Conservation (phyloP, 1,140 invertebrate species). For the Physella acuta region DNA sequence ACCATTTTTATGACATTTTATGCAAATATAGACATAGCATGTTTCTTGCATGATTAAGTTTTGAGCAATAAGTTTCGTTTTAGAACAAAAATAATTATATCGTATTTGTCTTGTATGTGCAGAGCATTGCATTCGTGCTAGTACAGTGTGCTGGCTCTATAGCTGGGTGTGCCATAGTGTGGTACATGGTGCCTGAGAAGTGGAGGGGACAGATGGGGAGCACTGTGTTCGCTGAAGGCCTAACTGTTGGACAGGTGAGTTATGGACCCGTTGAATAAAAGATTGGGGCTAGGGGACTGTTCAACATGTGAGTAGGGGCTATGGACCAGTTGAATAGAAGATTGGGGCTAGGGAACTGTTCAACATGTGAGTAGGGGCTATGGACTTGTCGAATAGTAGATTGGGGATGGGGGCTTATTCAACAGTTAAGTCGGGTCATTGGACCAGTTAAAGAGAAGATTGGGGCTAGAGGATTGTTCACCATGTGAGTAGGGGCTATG, state of each 20-base stretch:
- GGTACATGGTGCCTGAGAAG: not conserved
- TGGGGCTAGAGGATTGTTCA: no score
- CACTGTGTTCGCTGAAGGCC: constrained; percentile 11
- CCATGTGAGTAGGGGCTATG: no score
- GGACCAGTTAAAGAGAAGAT: no score
- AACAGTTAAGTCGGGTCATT: no score
- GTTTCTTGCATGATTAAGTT: no score
- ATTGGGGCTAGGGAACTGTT: not conserved
- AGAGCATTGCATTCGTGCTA: not conserved
- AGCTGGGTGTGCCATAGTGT: constrained; percentile 1
- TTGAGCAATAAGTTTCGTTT: no score
- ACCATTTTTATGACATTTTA: no score
- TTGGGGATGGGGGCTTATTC: no score
- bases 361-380: not conserved
- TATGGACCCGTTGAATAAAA: not conserved
- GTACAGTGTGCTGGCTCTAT: constrained; percentile 17
- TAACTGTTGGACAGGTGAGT: constrained; percentile 8
- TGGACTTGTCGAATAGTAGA: not conserved
- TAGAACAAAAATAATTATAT: no score
- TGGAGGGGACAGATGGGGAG: constrained; percentile 10
- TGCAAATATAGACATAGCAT: no score
- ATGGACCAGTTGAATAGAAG: not conserved
- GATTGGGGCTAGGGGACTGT: not conserved
- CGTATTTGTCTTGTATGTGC: no score
- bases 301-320: not conserved